Evolutionary conservation across 2,888 invertebrate species (phyloP).

Genomic region (Arctia plantaginis): DNA sequence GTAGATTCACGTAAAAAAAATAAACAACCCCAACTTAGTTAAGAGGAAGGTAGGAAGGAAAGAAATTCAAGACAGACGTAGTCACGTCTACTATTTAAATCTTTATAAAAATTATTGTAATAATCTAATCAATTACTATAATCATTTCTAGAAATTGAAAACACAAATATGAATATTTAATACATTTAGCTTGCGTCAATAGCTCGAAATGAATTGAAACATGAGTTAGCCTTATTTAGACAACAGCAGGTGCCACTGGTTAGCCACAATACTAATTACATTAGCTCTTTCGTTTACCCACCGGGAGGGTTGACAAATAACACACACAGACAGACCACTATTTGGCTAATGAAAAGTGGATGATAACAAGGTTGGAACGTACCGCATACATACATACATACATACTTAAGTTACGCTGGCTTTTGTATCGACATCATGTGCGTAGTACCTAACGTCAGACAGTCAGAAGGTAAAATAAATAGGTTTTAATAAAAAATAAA

Average conservation of each 20-base stretch:
- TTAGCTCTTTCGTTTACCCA: slow-evolving; percentile 2
- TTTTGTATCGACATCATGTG: not conserved
- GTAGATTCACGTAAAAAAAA: too few relatives aligned
- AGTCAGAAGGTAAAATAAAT: not conserved
- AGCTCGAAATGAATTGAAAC: slow-evolving; percentile 14
- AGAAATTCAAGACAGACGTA: too few relatives aligned
- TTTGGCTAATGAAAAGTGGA: slow-evolving; percentile 7
- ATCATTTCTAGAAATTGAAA: slow-evolving; percentile 1
- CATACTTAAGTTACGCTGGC: not conserved
- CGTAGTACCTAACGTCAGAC: not conserved
- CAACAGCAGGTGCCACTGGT: not conserved
- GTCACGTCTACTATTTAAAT: not conserved
- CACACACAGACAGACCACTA: not conserved
- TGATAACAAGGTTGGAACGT: not conserved
- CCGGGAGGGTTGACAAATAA: slow-evolving; percentile 7
- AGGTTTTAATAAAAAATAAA: not conserved
- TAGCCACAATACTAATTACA: slow-evolving; percentile 11
- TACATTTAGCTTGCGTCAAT: slow-evolving; percentile 4
- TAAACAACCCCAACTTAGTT: too few relatives aligned
- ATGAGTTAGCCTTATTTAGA: slow-evolving; percentile 1
- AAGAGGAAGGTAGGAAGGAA: too few relatives aligned
- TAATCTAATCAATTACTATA: not conserved
- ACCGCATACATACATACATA: not conserved
- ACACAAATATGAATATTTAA: slow-evolving; percentile 12
- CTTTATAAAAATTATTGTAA: not conserved